phyloP scores from a whole-genome alignment of 1,140 invertebrate species.

The Lordiphosa stackelbergi region DNA sequence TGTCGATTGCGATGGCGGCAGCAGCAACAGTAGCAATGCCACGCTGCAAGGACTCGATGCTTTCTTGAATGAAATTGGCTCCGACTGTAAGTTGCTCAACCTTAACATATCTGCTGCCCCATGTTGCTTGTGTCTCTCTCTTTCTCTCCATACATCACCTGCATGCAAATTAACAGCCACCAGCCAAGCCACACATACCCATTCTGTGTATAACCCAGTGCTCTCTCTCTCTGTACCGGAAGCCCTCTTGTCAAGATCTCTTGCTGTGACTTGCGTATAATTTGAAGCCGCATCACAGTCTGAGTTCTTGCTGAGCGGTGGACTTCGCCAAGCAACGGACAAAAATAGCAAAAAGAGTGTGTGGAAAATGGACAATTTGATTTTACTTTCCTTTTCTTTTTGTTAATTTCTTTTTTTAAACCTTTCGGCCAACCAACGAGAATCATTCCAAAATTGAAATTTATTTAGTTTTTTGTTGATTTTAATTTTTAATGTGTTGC shows the following conservation, averaged over 20 bases:
- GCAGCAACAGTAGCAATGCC: conserved; percentile 52
- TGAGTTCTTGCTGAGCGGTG: conserved; percentile 90
- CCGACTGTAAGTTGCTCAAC: conserved; percentile 50
- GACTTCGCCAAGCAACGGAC: conserved; percentile 41
- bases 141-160: conserved; percentile 1
- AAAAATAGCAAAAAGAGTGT: neutral
- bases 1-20: conserved; percentile 50
- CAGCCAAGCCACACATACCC: neutral
- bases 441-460: conserved; percentile 77
- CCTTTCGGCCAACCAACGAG: conserved; percentile 76
- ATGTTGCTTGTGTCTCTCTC: neutral
- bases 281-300: conserved; percentile 89
- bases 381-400: conserved; percentile 10
- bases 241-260: conserved; percentile 84
- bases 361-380: neutral
- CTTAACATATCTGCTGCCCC: no score
- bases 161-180: conserved; percentile 34
- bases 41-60: conserved; percentile 58
- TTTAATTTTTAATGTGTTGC: conserved; percentile 1
- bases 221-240: conserved; percentile 7
- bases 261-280: conserved; percentile 86
- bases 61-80: conserved; percentile 45
- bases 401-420: conserved; percentile 1
- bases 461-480: conserved; percentile 12
- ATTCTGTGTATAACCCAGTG: conserved; percentile 10